phyloP scores from a whole-genome alignment of 2,113 vertebrate genomes.

The Lanius collurio region DNA sequence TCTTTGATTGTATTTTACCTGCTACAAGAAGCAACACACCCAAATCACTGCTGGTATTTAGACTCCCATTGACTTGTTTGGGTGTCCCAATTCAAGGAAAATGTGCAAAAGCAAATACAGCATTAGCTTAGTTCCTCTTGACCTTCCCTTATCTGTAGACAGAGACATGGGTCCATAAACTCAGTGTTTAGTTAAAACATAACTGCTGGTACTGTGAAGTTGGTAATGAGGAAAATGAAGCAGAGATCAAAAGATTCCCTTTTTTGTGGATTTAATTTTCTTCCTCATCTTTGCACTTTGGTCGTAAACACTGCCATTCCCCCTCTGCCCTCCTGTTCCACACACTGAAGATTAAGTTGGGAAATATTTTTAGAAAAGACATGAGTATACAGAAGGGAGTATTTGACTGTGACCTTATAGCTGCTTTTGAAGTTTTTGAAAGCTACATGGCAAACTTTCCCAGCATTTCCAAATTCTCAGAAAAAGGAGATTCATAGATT shows the following conservation, averaged over 20 bases:
- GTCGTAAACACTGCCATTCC: slow-evolving; percentile 45
- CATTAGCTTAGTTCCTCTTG: slow-evolving; percentile 26
- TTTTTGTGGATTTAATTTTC: slow-evolving; percentile 10
- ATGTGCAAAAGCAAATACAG: not conserved
- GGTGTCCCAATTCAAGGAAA: slow-evolving; percentile 17
- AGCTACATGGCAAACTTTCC: slow-evolving; percentile 28
- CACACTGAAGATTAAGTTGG: slow-evolving; percentile 28
- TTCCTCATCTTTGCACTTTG: slow-evolving; percentile 18
- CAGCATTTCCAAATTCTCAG: slow-evolving; percentile 49
- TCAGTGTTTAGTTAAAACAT: slow-evolving; percentile 44
- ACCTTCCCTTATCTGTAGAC: slow-evolving; percentile 48
- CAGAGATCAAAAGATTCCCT: slow-evolving; percentile 32
- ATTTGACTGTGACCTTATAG: slow-evolving; percentile 38
- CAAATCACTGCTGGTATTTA: not conserved
- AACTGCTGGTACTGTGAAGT: slow-evolving; percentile 32
- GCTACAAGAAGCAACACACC: not conserved
- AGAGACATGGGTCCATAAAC: slow-evolving; percentile 54
- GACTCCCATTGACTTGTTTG: slow-evolving; percentile 1
- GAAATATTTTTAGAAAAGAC: slow-evolving; percentile 65
- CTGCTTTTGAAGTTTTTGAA: slow-evolving; percentile 58
- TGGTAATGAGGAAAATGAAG: slow-evolving; percentile 53
- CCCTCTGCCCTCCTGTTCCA: slow-evolving; percentile 46
- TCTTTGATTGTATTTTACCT: not conserved
- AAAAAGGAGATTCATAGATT: not conserved
- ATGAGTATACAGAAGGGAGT: slow-evolving; percentile 58